Evolutionary conservation across 2,888 invertebrate species (phyloP).

Genomic region (Cataglyphis altisquamis): DNA sequence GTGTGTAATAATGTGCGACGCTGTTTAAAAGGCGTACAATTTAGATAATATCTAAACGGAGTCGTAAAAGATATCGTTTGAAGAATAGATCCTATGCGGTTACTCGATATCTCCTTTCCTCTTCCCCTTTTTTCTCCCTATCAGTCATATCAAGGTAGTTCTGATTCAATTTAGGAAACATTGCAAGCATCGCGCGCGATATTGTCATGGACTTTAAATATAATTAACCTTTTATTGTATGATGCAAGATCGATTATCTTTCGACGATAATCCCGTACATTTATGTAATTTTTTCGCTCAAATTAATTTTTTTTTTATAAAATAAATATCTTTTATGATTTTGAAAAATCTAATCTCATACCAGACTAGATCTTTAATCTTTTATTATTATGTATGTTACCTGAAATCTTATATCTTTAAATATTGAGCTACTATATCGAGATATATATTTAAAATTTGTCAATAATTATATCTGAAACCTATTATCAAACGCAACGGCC

Average conservation of each 20-base stretch:
- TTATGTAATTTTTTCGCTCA: not conserved
- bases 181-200: constrained; percentile 34
- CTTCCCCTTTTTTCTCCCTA: not conserved
- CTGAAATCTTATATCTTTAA: not conserved
- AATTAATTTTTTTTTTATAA: not conserved
- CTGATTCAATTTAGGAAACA: constrained; percentile 57
- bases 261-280: not conserved
- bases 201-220: constrained; percentile 37
- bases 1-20: constrained; percentile 62
- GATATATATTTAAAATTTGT: constrained; percentile 23
- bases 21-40: constrained; percentile 52
- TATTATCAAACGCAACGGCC: constrained; percentile 30
- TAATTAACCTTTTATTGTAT: constrained; percentile 27
- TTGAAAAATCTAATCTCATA: not conserved
- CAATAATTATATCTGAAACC: not conserved
- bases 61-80: constrained; percentile 22
- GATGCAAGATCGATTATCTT: not conserved
- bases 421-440: not conserved
- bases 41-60: constrained; percentile 61
- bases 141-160: constrained; percentile 34
- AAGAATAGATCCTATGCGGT: constrained; percentile 31
- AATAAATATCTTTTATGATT: not conserved
- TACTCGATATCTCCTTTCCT: not conserved
- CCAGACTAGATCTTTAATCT: not conserved
- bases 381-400: not conserved